A percentile compares a stretch with the other conserved stretches of the same genome.
Evolutionary conservation across 2,113 vertebrate genomes (phyloP).

Genomic region (Eolophus roseicapilla): DNA sequence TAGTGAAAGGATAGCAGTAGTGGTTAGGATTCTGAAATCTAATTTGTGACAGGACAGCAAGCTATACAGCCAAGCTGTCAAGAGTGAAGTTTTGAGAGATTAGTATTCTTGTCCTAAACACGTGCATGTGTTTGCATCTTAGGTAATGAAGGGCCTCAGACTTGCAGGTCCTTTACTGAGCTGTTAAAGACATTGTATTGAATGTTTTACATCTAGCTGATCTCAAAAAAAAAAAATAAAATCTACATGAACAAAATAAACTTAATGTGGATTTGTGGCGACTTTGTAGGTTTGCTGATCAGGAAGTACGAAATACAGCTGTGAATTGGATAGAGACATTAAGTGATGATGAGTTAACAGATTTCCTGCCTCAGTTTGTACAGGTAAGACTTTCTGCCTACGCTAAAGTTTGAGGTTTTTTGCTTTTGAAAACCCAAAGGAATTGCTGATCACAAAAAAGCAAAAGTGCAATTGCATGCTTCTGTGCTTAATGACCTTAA

Average conservation of each 20-base stretch:
- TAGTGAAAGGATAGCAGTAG: neutral
- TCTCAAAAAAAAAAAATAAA: neutral
- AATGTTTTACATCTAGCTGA: neutral
- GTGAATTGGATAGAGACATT: slow-evolving; percentile 90
- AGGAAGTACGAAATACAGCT: slow-evolving; percentile 86
- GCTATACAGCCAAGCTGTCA: neutral
- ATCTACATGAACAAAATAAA: neutral
- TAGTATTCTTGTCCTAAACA: neutral
- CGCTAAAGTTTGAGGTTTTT: neutral
- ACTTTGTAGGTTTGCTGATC: slow-evolving; percentile 89
- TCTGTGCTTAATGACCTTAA: neutral
- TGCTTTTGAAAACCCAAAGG: neutral
- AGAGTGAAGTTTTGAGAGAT: neutral
- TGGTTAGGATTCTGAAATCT: neutral
- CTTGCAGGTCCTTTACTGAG: neutral
- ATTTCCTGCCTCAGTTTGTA: slow-evolving; percentile 95
- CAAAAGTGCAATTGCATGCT: neutral
- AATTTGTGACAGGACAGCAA: neutral
- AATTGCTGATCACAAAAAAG: neutral
- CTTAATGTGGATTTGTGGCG: neutral
- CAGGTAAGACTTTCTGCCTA: slow-evolving; percentile 77
- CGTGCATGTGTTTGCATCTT: accelerated
- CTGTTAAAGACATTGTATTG: neutral
- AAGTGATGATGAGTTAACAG: slow-evolving; percentile 91
- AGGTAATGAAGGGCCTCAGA: neutral